Percentiles rank a stretch among this genome's conserved stretches.
Conservation (phyloP, 2,888 invertebrate species). For the Dioctria linearis region DNA sequence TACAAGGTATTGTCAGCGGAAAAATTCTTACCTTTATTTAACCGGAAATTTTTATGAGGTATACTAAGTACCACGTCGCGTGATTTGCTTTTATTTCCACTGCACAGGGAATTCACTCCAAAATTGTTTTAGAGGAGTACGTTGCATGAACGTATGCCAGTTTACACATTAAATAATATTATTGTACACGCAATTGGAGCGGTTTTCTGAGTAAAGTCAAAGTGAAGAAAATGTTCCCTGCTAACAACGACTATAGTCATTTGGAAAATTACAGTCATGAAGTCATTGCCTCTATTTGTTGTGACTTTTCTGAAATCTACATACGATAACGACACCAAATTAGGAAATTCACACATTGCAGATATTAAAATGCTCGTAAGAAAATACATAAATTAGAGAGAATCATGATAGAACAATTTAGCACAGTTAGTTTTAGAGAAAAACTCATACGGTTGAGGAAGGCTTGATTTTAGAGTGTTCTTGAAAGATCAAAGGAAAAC, state of each 20-base stretch:
- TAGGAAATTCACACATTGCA: too few species aligned
- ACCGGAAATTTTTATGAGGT: constrained; percentile 49
- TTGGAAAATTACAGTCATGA: constrained; percentile 21
- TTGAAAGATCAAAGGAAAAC: too few species aligned
- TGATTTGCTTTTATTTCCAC: constrained; percentile 23
- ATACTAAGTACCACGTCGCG: constrained; percentile 23
- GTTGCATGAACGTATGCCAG: constrained; percentile 42
- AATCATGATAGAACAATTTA: too few species aligned
- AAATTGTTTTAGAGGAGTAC: constrained; percentile 40
- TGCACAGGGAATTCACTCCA: constrained; percentile 10
- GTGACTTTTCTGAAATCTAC: too few species aligned
- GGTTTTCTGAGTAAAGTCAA: neutral
- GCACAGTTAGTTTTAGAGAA: too few species aligned
- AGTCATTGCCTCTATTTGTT: neutral
- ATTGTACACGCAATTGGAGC: constrained; percentile 7
- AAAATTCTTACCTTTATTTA: constrained; percentile 20
- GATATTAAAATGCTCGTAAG: too few species aligned
- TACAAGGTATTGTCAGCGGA: too few species aligned
- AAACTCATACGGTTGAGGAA: too few species aligned
- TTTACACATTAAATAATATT: constrained; percentile 35
- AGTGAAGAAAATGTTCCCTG: neutral
- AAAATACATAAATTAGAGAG: too few species aligned
- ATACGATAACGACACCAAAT: too few species aligned
- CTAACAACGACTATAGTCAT: neutral
- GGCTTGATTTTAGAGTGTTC: too few species aligned